Conservation (phyloP, 2,888 invertebrate species). For the Amblyteles armatorius region DNA sequence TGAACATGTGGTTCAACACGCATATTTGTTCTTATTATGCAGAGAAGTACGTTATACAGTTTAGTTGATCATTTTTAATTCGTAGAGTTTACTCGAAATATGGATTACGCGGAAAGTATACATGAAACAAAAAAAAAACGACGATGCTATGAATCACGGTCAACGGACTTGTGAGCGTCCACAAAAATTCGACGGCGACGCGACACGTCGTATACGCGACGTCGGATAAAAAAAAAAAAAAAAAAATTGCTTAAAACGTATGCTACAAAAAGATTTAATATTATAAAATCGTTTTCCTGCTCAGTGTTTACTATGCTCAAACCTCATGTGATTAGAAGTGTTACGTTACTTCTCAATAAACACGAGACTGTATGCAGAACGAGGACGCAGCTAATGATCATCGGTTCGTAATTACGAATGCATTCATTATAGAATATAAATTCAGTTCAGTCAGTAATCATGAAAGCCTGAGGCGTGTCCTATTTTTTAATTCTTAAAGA, state of each 20-base stretch:
- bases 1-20: no score
- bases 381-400: conserved; percentile 65
- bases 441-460: conserved; percentile 55
- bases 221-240: no score
- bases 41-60: no score
- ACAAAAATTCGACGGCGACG: no score
- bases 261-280: conserved; percentile 77
- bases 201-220: no score
- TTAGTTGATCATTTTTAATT: no score
- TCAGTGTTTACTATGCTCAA: conserved; percentile 53
- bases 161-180: no score
- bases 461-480: conserved; percentile 57
- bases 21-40: no score
- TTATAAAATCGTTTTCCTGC: conserved; percentile 61
- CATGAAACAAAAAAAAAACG: no score
- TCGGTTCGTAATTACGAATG: conserved; percentile 35
- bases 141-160: no score
- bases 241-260: background rate
- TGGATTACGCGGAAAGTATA: no score
- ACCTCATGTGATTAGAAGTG: conserved; percentile 59
- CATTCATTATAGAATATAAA: conserved; percentile 28
- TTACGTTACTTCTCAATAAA: conserved; percentile 47
- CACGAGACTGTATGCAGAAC: conserved; percentile 68
- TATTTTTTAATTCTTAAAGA: background rate
- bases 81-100: no score